Conservation (phyloP, 2,888 invertebrate genomes). For the Petrolisthes manimaculis region DNA sequence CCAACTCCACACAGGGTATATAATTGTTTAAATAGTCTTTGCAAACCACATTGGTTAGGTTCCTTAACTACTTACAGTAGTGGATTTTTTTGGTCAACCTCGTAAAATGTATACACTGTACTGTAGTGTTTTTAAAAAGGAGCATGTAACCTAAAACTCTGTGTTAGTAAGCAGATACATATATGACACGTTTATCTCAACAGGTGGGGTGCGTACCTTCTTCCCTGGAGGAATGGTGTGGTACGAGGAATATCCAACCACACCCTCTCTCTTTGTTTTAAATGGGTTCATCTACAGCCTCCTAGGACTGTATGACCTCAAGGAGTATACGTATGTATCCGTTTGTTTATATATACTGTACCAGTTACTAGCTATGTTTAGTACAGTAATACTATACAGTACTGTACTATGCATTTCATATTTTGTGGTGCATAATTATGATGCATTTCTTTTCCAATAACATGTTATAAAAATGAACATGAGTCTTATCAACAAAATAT, state of each 20-base stretch:
- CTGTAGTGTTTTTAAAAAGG: not conserved
- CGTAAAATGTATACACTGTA: not conserved
- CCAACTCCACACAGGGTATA: constrained; percentile 75
- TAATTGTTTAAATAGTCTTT: not conserved
- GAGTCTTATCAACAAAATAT: too few species aligned
- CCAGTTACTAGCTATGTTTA: too few species aligned
- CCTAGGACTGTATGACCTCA: constrained; percentile 95
- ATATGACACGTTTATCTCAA: not conserved
- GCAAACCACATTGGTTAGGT: not conserved
- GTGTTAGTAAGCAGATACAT: not conserved
- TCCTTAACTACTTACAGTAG: not conserved
- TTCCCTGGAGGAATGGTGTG: constrained; percentile 90
- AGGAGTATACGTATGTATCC: constrained; percentile 71
- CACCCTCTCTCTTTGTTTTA: constrained; percentile 92
- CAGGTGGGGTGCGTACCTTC: constrained; percentile 84
- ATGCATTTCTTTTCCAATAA: too few species aligned
- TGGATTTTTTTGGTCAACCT: not conserved
- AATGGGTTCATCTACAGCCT: constrained; percentile 99
- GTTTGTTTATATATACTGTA: not conserved
- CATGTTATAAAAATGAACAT: too few species aligned
- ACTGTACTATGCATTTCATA: too few species aligned
- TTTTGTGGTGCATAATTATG: too few species aligned
- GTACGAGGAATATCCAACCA: constrained; percentile 99
- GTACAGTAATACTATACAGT: too few species aligned
- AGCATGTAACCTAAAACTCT: not conserved